Percentiles rank a stretch among this genome's conserved stretches.
phyloP scores from a whole-genome alignment of 2,113 vertebrate genomes.

The Tupaia tana region DNA sequence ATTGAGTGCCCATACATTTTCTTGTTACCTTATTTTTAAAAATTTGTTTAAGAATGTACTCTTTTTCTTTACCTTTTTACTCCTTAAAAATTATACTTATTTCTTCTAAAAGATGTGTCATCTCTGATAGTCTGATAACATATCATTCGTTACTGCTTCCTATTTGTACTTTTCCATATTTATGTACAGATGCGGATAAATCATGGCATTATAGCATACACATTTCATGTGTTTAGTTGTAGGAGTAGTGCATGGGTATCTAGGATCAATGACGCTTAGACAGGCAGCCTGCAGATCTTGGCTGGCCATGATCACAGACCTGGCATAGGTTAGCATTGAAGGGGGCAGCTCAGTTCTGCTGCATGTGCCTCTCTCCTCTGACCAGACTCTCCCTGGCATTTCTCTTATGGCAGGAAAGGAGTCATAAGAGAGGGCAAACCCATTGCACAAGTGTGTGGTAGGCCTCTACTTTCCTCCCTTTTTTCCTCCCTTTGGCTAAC shows the following conservation, averaged over 20 bases:
- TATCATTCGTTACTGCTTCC: background rate
- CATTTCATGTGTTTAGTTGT: background rate
- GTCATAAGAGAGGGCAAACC: background rate
- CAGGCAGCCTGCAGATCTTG: background rate
- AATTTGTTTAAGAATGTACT: background rate
- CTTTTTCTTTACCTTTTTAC: background rate
- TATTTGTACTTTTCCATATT: background rate
- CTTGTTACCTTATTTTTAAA: background rate
- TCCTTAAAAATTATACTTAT: background rate
- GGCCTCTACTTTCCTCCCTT: background rate
- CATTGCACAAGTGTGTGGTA: background rate
- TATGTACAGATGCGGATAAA: background rate
- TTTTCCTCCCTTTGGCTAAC: background rate
- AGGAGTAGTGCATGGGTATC: background rate
- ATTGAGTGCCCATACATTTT: background rate
- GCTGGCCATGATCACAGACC: background rate
- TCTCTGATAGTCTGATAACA: background rate
- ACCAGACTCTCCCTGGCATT: fast-evolving
- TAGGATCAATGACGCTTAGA: background rate
- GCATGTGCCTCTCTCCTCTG: fast-evolving
- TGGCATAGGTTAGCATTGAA: background rate
- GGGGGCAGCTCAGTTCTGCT: background rate
- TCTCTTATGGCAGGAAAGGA: no score
- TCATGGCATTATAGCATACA: background rate
- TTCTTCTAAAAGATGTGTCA: background rate